A percentile compares a stretch with the other conserved stretches of the same genome.
Conservation (phyloP, 2,888 invertebrate genomes). For the Acronicta alni region DNA sequence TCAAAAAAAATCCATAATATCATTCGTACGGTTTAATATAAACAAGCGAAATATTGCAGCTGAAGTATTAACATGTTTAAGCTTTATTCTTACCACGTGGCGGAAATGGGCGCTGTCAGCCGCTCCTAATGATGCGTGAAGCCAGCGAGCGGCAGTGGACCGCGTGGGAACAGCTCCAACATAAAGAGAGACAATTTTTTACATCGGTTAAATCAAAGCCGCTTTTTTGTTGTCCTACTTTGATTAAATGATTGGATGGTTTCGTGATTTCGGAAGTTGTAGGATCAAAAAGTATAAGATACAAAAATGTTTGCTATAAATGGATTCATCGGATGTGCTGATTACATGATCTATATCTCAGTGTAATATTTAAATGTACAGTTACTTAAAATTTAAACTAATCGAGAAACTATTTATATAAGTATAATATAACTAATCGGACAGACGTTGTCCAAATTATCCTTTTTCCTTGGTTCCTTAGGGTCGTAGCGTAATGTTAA, state of each 20-base stretch:
- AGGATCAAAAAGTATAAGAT: slow-evolving; percentile 5
- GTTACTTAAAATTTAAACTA: neutral
- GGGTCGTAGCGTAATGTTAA: too few relatives aligned
- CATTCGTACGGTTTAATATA: neutral
- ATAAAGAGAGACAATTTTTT: slow-evolving; percentile 54
- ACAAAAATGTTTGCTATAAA: too few relatives aligned
- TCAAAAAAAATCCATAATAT: too few relatives aligned
- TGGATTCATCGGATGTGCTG: neutral
- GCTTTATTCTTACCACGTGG: slow-evolving; percentile 67
- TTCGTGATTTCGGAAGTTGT: slow-evolving; percentile 22
- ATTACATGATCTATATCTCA: neutral
- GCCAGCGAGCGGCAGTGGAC: slow-evolving; percentile 69
- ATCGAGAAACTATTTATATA: too few relatives aligned
- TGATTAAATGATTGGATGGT: slow-evolving; percentile 38
- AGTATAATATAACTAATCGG: too few relatives aligned
- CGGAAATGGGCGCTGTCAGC: slow-evolving; percentile 83
- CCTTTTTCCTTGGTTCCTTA: too few relatives aligned
- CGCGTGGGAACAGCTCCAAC: slow-evolving; percentile 74
- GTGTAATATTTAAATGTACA: neutral
- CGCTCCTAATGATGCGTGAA: slow-evolving; percentile 79
- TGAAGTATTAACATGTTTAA: slow-evolving; percentile 35
- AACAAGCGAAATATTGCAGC: slow-evolving; percentile 13
- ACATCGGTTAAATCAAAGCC: slow-evolving; percentile 44
- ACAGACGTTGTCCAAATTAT: too few relatives aligned
- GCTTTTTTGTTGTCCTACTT: slow-evolving; percentile 41